A percentile compares a stretch with the other conserved stretches of the same genome.
phyloP scores from a whole-genome alignment of 2,888 invertebrate genomes.

The Himalopsyche anomala region DNA sequence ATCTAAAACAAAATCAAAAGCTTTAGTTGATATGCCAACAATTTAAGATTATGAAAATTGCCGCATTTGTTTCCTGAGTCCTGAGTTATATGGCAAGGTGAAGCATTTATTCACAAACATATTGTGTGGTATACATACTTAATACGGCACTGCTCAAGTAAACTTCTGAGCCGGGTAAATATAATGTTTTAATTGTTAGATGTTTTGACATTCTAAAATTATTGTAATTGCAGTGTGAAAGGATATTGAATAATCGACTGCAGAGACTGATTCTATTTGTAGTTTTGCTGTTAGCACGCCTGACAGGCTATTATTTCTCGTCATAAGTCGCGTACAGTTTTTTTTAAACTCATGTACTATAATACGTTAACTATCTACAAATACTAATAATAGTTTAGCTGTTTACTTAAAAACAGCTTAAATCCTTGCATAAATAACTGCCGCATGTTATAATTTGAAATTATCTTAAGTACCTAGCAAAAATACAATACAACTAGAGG shows the following conservation, averaged over 20 bases:
- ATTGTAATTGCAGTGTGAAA: conserved; percentile 61
- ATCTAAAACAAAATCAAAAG: too few species aligned
- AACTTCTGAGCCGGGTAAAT: background rate
- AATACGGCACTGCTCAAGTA: background rate
- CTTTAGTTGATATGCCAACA: too few species aligned
- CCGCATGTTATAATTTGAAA: background rate
- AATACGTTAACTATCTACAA: background rate
- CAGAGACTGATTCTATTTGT: conserved; percentile 55
- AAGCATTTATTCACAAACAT: too few species aligned
- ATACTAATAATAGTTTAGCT: background rate
- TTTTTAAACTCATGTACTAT: background rate
- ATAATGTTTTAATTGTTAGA: conserved; percentile 53
- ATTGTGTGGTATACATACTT: background rate
- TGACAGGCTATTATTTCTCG: conserved; percentile 32
- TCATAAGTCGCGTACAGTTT: background rate
- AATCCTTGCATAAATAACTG: background rate
- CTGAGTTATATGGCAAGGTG: too few species aligned
- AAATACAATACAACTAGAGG: too few species aligned
- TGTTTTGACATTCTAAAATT: conserved; percentile 63
- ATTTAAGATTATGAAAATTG: too few species aligned
- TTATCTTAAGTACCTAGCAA: too few species aligned
- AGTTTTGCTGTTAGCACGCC: conserved; percentile 51
- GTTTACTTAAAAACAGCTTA: background rate
- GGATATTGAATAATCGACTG: conserved; percentile 64
- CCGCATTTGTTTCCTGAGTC: too few species aligned